phyloP scores from a whole-genome alignment of 2,113 vertebrate genomes.

The Taxidea taxus region DNA sequence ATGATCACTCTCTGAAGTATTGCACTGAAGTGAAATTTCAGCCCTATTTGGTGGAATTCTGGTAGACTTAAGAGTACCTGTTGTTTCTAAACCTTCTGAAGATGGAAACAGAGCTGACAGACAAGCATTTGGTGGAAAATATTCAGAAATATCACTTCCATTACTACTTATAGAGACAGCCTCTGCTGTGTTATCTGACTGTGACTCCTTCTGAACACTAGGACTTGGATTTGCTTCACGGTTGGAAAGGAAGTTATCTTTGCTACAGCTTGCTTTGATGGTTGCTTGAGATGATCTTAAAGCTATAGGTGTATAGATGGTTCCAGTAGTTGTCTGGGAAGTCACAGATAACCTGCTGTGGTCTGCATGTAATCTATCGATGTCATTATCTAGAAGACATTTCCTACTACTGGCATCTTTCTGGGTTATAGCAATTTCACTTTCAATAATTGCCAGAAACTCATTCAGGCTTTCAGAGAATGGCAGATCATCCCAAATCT shows the following conservation, averaged over 20 bases:
- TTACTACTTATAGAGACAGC: conserved; percentile 31
- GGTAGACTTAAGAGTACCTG: background rate
- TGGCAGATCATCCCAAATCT: conserved; percentile 83
- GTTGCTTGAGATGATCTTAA: conserved; percentile 19
- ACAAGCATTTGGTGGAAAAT: background rate
- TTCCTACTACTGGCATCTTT: background rate
- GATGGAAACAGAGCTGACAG: conserved; percentile 11
- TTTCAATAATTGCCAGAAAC: conserved; percentile 81
- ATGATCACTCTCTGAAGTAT: conserved; percentile 41
- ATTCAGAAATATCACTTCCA: background rate
- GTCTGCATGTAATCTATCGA: background rate
- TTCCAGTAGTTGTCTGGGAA: background rate
- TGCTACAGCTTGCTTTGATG: background rate
- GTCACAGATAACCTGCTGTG: background rate
- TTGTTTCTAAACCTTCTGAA: background rate
- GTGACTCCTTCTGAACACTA: background rate
- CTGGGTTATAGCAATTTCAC: background rate
- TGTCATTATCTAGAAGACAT: background rate
- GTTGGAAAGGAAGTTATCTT: conserved; percentile 22
- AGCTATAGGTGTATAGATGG: accelerated
- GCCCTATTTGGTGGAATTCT: background rate
- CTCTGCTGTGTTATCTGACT: background rate
- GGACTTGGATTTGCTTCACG: conserved; percentile 3
- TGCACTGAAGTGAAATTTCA: background rate
- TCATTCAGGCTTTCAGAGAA: conserved; percentile 85